Evolutionary conservation across 2,888 invertebrate species (phyloP).

Genomic region (Aleiodes leptofemur): DNA sequence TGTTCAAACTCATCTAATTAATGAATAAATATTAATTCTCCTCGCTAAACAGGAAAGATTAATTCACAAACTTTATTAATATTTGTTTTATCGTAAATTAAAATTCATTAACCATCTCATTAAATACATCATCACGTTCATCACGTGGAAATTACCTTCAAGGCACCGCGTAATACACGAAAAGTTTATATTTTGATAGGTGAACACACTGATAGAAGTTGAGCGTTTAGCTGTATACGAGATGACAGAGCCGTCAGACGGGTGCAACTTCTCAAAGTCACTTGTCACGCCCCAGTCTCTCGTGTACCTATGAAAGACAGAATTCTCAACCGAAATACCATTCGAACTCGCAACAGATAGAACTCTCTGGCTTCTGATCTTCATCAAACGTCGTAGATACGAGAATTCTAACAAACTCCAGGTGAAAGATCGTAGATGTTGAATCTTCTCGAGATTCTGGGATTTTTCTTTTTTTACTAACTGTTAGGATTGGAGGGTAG

Average conservation of each 20-base stretch:
- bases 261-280: constrained; percentile 71
- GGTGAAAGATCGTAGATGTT: constrained; percentile 4
- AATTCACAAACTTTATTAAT: no score
- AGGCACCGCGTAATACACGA: constrained; percentile 18
- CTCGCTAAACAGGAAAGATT: no score
- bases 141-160: constrained; percentile 24
- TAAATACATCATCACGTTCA: background rate
- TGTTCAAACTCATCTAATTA: no score
- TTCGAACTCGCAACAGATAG: constrained; percentile 1
- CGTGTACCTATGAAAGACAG: constrained; percentile 24
- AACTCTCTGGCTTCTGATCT: background rate
- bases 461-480: background rate
- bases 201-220: constrained; percentile 12
- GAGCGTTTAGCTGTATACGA: constrained; percentile 37
- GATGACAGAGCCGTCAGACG: constrained; percentile 64
- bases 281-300: constrained; percentile 60
- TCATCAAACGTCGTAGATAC: background rate
- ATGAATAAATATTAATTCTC: no score
- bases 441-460: background rate
- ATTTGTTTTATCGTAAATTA: background rate
- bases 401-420: background rate
- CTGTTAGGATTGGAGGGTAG: constrained; percentile 10
- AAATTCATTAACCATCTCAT: constrained; percentile 16
- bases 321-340: constrained; percentile 6
- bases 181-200: constrained; percentile 44